These are phyloP conservation scores for Osmerus mordax DNA, from an alignment of 2,113 vertebrate genomes.

Conservation along the genomic window DNA sequence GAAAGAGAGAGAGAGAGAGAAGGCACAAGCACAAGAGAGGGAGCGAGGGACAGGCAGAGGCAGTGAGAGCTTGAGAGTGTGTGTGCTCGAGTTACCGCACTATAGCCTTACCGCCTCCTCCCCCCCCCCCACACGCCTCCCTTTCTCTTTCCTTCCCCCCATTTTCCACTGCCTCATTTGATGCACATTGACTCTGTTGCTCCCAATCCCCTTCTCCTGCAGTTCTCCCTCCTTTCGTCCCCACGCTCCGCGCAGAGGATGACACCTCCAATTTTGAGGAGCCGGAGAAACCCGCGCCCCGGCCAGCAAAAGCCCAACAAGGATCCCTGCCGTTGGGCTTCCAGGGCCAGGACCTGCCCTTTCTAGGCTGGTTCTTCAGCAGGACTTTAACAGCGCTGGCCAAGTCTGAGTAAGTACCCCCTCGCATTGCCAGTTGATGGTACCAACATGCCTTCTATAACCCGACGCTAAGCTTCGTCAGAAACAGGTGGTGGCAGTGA, in stretches of 20 bases:
- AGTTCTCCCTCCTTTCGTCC: slow-evolving; percentile 96
- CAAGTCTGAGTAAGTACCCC: slow-evolving; percentile 90
- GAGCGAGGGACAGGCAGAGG: slow-evolving; percentile 18
- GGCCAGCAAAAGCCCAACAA: slow-evolving; percentile 80
- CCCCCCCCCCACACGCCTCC: slow-evolving; percentile 34
- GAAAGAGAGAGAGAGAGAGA: slow-evolving; percentile 43
- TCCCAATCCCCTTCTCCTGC: slow-evolving; percentile 64
- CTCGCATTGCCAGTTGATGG: slow-evolving; percentile 26
- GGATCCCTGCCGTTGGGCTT: slow-evolving; percentile 86
- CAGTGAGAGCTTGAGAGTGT: slow-evolving; percentile 60
- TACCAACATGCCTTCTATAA: too few relatives aligned
- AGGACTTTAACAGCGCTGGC: slow-evolving; percentile 84
- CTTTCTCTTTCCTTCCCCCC: slow-evolving; percentile 21
- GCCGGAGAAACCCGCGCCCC: slow-evolving; percentile 85
- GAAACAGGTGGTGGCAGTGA: slow-evolving; percentile 44
- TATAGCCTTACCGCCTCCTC: slow-evolving; percentile 64
- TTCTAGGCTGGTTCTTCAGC: slow-evolving; percentile 97
- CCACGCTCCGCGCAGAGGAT: slow-evolving; percentile 93
- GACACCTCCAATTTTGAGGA: slow-evolving; percentile 99
- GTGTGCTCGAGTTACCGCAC: slow-evolving; percentile 67
- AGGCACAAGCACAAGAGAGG: slow-evolving; percentile 35
- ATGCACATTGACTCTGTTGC: slow-evolving; percentile 7
- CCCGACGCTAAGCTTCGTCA: background rate
- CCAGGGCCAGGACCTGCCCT: slow-evolving; percentile 90
- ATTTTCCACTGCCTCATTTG: slow-evolving; percentile 35